phyloP scores from a whole-genome alignment of 2,888 invertebrate genomes.

The Noctua janthina region DNA sequence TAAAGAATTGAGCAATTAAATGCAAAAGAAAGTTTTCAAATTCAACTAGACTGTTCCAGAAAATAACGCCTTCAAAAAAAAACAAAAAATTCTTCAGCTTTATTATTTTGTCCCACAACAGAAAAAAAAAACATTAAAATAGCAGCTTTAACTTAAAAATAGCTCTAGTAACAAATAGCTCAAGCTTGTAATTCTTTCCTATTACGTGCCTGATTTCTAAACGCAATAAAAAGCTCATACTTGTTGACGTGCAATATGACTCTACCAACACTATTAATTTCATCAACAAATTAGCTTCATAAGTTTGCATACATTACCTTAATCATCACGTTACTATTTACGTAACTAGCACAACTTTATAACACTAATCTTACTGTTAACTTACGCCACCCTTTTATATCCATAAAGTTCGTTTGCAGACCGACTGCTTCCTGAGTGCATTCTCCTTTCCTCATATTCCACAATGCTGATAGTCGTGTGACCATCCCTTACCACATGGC shows the following conservation, averaged over 20 bases:
- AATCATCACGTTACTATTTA: slow-evolving; percentile 3
- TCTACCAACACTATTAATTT: slow-evolving; percentile 38
- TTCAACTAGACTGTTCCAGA: not conserved
- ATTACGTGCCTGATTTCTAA: not conserved
- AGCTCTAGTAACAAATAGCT: not conserved
- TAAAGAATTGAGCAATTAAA: not conserved
- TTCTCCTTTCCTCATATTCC: not conserved
- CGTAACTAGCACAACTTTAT: slow-evolving; percentile 16
- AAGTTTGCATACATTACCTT: slow-evolving; percentile 16
- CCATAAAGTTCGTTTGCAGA: not conserved
- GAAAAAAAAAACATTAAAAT: not conserved
- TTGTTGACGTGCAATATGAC: slow-evolving; percentile 6
- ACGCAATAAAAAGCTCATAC: slow-evolving; percentile 1
- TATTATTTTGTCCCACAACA: not conserved
- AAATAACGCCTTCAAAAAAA: not conserved
- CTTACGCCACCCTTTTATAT: not conserved
- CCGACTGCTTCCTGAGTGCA: too few relatives aligned
- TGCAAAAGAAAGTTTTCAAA: too few relatives aligned
- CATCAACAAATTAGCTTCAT: slow-evolving; percentile 26
- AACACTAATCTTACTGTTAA: not conserved
- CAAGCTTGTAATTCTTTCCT: not conserved
- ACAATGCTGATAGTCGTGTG: not conserved
- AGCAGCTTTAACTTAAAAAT: not conserved
- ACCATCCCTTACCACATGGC: not conserved
- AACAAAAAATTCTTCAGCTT: not conserved